A percentile compares a stretch with the other conserved stretches of the same genome.
phyloP scores from a whole-genome alignment of 2,113 vertebrate species.

The Turnix velox region DNA sequence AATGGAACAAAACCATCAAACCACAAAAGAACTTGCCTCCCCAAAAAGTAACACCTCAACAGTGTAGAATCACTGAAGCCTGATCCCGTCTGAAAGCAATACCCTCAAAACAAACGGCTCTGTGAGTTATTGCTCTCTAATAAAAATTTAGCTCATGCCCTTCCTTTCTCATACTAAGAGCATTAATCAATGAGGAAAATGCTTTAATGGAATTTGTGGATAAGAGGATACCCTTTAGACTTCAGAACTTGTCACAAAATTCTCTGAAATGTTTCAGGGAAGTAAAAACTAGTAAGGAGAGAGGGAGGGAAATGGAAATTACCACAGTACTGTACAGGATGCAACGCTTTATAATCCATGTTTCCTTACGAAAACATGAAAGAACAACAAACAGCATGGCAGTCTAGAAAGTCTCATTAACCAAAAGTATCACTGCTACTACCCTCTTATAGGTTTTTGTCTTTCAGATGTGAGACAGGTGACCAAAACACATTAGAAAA shows the following conservation, averaged over 20 bases:
- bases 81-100: accelerated
- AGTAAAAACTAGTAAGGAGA: background rate
- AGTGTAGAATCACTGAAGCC: accelerated
- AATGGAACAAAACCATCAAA: background rate
- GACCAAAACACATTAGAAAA: background rate
- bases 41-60: background rate
- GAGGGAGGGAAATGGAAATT: background rate
- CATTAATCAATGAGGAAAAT: background rate
- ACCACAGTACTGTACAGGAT: background rate
- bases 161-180: background rate
- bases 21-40: background rate
- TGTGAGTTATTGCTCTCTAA: background rate
- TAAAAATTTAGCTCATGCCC: background rate
- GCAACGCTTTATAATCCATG: background rate
- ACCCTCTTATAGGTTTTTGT: background rate
- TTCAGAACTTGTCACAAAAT: background rate
- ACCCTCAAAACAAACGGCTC: background rate
- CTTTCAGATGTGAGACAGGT: background rate
- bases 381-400: too few relatives aligned
- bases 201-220: background rate
- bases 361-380: background rate
- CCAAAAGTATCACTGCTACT: background rate
- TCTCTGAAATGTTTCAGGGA: background rate
- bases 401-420: background rate
- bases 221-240: background rate